A percentile compares a stretch with the other conserved stretches of the same genome.
These are phyloP conservation scores for Aphelenchoides besseyi DNA, from an alignment of 1,140 invertebrate genomes.

Conservation along the genomic window DNA sequence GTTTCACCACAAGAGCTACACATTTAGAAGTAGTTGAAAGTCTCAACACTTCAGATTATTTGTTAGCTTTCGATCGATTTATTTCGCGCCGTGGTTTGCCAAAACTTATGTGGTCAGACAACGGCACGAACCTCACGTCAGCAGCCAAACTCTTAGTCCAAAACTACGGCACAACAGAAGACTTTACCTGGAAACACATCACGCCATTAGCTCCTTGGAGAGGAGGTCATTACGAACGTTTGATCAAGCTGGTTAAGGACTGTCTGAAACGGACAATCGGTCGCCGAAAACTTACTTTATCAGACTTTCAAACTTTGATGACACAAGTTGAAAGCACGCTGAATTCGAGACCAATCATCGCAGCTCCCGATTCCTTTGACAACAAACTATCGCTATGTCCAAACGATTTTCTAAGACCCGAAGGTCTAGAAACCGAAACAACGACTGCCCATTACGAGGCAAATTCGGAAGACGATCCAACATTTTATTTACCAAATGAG, in stretches of 20 bases:
- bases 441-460: background rate
- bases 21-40: slow-evolving; percentile 35
- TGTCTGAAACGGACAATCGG: slow-evolving; percentile 23
- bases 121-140: slow-evolving; percentile 13
- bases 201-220: slow-evolving; percentile 63
- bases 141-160: slow-evolving; percentile 13
- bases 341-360: slow-evolving; percentile 3
- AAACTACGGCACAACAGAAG: slow-evolving; percentile 12
- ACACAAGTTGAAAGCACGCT: slow-evolving; percentile 10
- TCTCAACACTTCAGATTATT: slow-evolving; percentile 32
- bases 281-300: slow-evolving; percentile 6
- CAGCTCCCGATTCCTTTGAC: background rate
- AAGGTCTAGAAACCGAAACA: background rate
- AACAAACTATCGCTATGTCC: slow-evolving; percentile 6
- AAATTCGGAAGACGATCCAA: background rate
- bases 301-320: slow-evolving; percentile 17
- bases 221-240: slow-evolving; percentile 64
- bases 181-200: slow-evolving; percentile 61
- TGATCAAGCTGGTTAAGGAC: slow-evolving; percentile 58
- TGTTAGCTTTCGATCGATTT: slow-evolving; percentile 36
- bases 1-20: slow-evolving; percentile 38
- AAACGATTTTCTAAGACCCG: slow-evolving; percentile 20
- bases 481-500: background rate
- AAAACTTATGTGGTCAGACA: slow-evolving; percentile 28
- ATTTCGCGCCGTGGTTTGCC: slow-evolving; percentile 23